Base-by-base conservation (phyloP, 2,888 invertebrate genomes). In the Nephrotoma appendiculata region DNA sequence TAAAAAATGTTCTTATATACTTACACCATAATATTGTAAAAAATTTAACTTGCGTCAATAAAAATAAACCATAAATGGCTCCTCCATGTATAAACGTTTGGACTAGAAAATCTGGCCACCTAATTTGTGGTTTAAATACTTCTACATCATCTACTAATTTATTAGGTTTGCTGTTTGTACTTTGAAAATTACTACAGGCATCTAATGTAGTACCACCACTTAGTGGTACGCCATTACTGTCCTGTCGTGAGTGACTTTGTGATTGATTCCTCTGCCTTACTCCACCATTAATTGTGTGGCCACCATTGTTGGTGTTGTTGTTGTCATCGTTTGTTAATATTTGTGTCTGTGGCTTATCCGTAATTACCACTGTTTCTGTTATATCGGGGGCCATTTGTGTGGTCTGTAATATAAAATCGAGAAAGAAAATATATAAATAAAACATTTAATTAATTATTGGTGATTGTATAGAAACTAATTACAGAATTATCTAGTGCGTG, bases 21-120 rank as follows among this genome's bases (percentile, higher is more conserved):
- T 94, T 92, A 96, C 96, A 95, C 93, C 95, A 96, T 87, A 96
- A 89, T 88, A 92, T 91, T 87, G 96, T 96, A 88, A 93, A 92
- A 88, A 95, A 90, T 90, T 93, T 95, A 43, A 94, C 94, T 57
- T 93, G 93, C 88, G 95, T 89, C 87, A 95, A 92, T 89, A 96
- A 93, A 91, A 93, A 95, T 71, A 96, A 88, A 88, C 96, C 96
- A 89, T 96, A 96, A 57, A 95, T 88, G 88, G 94, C 93, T 45
- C 96, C 95, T 87, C 90, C 90, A 91, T 96, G 96, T 89, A 96
- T 92, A 88, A 94, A 94, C 87, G 95, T 89, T 92, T 96, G 96
- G 31, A 93, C 96, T 15, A 91, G 90, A 1, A 96, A 91, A 90
- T 96, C 96, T 0, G 94, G 95, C 96, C 96, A 96, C 90, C 93